Conservation (phyloP, 2,797 vertebrate species). For the Spondyliosoma cantharus region DNA sequence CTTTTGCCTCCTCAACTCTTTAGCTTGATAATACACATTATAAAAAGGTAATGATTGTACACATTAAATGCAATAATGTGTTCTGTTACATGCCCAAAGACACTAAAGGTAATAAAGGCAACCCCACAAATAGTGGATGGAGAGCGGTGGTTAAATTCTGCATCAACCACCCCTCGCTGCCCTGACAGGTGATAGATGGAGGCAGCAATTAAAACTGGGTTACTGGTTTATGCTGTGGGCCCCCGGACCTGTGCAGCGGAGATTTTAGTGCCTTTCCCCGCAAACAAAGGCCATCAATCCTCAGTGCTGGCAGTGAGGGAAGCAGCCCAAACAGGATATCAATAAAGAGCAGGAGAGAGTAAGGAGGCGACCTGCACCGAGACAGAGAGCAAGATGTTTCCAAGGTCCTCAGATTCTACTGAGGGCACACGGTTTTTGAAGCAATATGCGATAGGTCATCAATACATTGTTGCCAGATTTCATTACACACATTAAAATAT, state of each 20-base stretch:
- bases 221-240: conserved; percentile 83
- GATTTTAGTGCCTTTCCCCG: conserved; percentile 78
- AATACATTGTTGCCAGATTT: too few relatives aligned
- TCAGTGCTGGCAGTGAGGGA: conserved; percentile 65
- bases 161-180: conserved; percentile 71
- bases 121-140: conserved; percentile 39
- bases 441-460: neutral
- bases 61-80: neutral
- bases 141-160: conserved; percentile 70
- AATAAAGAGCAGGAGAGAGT: conserved; percentile 61
- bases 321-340: conserved; percentile 69
- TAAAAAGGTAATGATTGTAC: neutral
- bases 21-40: neutral
- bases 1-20: neutral
- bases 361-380: conserved; percentile 41
- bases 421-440: conserved; percentile 4
- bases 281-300: conserved; percentile 84
- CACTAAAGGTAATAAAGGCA: conserved; percentile 44
- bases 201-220: conserved; percentile 87
- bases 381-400: conserved; percentile 33
- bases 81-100: conserved; percentile 28
- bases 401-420: conserved; percentile 16
- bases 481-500: too few relatives aligned
- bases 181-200: conserved; percentile 83
- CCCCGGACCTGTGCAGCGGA: conserved; percentile 70